Evolutionary conservation across 2,113 vertebrate species (phyloP), one percentile per base, ranked within the genome.

Genomic region (Eulemur macaco): DNA sequence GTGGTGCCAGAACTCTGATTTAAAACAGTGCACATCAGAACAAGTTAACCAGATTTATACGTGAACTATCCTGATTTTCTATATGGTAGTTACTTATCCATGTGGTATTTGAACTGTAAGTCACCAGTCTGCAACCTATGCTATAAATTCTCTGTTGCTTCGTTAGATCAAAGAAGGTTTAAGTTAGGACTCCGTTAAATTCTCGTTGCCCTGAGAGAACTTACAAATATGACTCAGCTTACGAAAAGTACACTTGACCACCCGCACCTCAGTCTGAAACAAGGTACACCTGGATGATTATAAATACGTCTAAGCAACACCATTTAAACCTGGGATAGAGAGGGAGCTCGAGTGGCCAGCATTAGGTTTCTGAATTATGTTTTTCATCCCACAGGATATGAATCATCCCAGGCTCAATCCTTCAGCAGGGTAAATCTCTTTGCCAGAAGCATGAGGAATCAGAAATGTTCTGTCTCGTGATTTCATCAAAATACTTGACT

Each of bases 351-450:
- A 42, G 45, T 8, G 34, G 81, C 84, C 6, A 58, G 63, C 47
- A 20, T 1, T 86, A 63, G 13, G 37, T 91, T 97, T 94, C 86
- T 89, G 52, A 81, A 58, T 56, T 89, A 52, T 52, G 54, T 15
- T 88, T 82, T 82, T 81, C 84, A 83, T n/a, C 71, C 47, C 58
- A 87, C 58, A 94, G 93, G 88, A 85, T 90, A 81, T 92, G 95
- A 96, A 60, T 96, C 88, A 94, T 27, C 12, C 54, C 31, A 82
- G 74, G 31, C 76, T 39, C 47, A 31, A 6, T 10, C 78, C n/a
- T 39, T 89, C 29, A 58, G 50, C 66, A 34, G 76, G 2, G 21
- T 25, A 50, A 93, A 42, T 54, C 8, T 25, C 76, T 68, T 71
- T 15, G 45, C 0, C 0, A 87, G 52, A 95, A 69, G 27, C 23